These are phyloP conservation scores for Tangara arthus DNA, from an alignment of 2,797 vertebrate genomes.

Conservation along the genomic window DNA sequence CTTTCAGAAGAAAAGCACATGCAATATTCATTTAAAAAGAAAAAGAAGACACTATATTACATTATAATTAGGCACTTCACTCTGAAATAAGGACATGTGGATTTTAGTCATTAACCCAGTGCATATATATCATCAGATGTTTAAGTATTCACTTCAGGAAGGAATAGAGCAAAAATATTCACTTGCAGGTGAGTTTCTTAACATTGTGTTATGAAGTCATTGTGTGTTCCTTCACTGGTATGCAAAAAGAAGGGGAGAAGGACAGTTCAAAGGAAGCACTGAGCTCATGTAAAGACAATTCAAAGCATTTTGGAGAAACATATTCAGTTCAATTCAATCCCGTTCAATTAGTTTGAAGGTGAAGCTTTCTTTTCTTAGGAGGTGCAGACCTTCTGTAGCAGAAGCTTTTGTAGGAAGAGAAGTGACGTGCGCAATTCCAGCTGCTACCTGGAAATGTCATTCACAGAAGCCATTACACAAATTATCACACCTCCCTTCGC, in stretches of 20 bases:
- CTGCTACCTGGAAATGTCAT: not conserved
- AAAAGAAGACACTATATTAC: not conserved
- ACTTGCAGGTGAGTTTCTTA: not conserved
- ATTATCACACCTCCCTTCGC: not conserved
- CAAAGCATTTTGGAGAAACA: not conserved
- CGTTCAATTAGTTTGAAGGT: not conserved
- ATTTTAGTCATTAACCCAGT: not conserved
- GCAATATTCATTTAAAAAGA: not conserved
- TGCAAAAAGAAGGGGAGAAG: not conserved
- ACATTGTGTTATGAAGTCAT: not conserved
- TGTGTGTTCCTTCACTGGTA: not conserved
- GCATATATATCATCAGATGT: not conserved
- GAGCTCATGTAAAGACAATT: not conserved
- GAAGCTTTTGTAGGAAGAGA: not conserved
- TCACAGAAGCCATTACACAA: rapidly evolving
- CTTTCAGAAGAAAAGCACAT: not conserved
- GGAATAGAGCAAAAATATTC: not conserved
- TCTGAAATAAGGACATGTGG: not conserved
- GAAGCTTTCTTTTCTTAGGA: not conserved
- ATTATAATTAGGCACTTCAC: not conserved
- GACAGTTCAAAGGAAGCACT: not conserved
- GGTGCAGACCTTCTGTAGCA: not conserved
- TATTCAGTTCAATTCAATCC: not conserved
- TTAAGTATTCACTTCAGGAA: not conserved
- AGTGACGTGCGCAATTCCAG: not conserved